Percentiles rank a stretch among this genome's conserved stretches.
These are phyloP conservation scores for Saguinus midas DNA, from an alignment of 2,113 vertebrate species.

Conservation along the genomic window DNA sequence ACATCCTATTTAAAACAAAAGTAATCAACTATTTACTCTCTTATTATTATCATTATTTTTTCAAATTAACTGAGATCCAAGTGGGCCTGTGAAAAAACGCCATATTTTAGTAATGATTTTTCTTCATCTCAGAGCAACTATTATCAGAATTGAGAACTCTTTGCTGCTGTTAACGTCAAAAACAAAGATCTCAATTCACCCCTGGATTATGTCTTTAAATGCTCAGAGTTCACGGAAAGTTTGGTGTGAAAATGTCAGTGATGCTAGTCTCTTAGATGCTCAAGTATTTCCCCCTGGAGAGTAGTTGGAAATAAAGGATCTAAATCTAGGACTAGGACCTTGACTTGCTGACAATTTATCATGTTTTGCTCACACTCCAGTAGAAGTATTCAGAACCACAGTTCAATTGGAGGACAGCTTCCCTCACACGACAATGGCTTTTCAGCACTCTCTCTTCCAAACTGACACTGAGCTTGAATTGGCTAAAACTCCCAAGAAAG, in stretches of 20 bases:
- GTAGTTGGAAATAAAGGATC: not conserved
- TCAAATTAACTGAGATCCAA: slow-evolving; percentile 25
- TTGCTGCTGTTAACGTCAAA: not conserved
- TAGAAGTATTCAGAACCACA: not conserved
- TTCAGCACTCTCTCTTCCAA: not conserved
- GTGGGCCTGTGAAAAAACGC: not conserved
- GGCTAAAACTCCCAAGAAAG: not conserved
- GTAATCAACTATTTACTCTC: not conserved
- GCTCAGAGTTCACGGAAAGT: not conserved
- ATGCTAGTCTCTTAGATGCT: not conserved
- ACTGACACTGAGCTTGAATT: not conserved
- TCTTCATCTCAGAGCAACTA: not conserved
- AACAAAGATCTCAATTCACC: slow-evolving; percentile 45
- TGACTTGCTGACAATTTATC: not conserved
- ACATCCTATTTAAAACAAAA: not conserved
- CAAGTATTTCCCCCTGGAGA: not conserved
- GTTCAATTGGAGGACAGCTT: not conserved
- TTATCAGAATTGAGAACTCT: not conserved
- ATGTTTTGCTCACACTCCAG: not conserved
- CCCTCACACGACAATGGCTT: slow-evolving; percentile 21
- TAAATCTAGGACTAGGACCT: not conserved
- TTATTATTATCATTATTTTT: not conserved
- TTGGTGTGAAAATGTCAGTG: not conserved
- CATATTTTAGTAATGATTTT: not conserved
- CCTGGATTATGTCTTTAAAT: not conserved